phyloP scores from a whole-genome alignment of 2,113 vertebrate species.

The Thamnaconus septentrionalis region DNA sequence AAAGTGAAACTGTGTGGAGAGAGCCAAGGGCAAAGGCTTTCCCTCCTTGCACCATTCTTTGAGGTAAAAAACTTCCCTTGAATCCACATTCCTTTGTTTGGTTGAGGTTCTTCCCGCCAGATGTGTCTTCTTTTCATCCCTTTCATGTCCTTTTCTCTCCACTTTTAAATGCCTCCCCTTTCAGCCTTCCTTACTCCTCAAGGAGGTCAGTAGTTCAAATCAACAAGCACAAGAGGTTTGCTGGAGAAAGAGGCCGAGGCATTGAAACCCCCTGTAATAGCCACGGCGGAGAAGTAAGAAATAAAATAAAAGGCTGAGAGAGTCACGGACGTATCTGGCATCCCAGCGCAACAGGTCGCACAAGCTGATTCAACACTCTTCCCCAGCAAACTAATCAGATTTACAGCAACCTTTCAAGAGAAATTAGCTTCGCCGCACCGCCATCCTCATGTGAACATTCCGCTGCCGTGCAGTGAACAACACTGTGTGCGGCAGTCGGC shows the following conservation, averaged over 20 bases:
- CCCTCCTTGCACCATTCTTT: neutral
- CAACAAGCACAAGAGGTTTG: neutral
- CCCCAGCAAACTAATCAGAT: neutral
- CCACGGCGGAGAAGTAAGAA: neutral
- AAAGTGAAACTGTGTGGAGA: too few relatives aligned
- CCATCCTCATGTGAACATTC: conserved; percentile 15
- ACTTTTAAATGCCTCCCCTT: neutral
- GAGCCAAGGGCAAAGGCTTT: neutral
- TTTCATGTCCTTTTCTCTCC: neutral
- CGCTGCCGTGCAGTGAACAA: neutral
- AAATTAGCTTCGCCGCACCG: neutral
- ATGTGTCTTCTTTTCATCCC: too few relatives aligned
- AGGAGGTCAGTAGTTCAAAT: too few relatives aligned
- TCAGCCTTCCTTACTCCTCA: neutral
- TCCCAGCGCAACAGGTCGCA: conserved; percentile 49
- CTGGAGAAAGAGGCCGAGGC: neutral
- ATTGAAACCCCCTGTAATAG: neutral
- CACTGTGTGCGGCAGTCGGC: neutral
- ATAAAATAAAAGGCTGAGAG: conserved; percentile 1
- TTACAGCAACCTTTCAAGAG: neutral
- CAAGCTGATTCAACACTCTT: conserved; percentile 5
- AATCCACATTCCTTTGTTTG: too few relatives aligned
- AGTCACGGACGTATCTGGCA: conserved; percentile 33
- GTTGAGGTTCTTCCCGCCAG: too few relatives aligned
- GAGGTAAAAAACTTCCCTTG: too few relatives aligned